Percentiles rank a stretch among this genome's conserved stretches.
phyloP scores from a whole-genome alignment of 2,113 vertebrate genomes.

The Pampusana beccarii region DNA sequence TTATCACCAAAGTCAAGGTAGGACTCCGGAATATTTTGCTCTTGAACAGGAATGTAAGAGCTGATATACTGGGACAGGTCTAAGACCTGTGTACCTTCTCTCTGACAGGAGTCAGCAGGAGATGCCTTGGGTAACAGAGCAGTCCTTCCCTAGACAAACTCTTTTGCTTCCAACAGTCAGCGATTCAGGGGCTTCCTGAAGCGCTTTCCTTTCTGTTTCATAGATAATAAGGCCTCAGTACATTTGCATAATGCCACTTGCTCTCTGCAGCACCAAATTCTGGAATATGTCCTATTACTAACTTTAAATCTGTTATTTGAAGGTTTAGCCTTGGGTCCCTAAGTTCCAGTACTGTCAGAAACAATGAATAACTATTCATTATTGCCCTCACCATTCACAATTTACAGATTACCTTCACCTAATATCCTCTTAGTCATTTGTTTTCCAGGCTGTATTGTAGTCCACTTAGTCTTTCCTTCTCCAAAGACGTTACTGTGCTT shows the following conservation, averaged over 20 bases:
- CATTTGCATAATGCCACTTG: not conserved
- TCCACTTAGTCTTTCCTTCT: not conserved
- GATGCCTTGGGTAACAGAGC: not conserved
- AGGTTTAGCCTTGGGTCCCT: not conserved
- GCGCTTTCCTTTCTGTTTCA: not conserved
- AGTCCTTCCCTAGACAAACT: not conserved
- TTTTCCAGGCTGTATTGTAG: not conserved
- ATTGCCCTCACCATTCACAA: not conserved
- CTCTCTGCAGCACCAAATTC: not conserved
- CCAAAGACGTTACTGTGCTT: not conserved
- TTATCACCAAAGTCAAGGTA: not conserved
- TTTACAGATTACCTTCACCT: not conserved
- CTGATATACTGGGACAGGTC: not conserved
- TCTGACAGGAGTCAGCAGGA: not conserved
- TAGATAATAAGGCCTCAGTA: not conserved
- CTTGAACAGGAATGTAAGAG: not conserved
- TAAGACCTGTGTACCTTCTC: not conserved
- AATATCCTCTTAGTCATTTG: not conserved
- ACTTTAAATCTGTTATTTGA: not conserved
- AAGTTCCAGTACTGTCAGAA: not conserved
- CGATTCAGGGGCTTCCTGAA: not conserved
- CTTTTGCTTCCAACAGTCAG: not conserved
- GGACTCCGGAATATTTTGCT: not conserved
- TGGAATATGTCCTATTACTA: not conserved
- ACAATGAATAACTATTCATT: not conserved